Conservation (phyloP, 2,888 invertebrate species). For the Exocentrus adspersus region DNA sequence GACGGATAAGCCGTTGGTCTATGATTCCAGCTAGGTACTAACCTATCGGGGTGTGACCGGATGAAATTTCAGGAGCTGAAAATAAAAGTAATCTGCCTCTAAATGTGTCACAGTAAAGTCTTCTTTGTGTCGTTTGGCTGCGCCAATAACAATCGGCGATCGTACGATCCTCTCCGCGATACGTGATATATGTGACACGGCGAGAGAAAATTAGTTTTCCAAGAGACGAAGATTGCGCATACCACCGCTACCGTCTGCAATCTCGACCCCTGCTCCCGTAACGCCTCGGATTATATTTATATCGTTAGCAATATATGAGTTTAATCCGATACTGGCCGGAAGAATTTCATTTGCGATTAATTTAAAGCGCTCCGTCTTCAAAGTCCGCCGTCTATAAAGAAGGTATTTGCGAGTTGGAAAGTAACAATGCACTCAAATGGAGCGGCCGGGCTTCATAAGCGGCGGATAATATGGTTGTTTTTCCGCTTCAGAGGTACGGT, state of each 20-base stretch:
- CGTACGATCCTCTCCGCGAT: conserved; percentile 53
- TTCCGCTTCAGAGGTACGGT: conserved; percentile 57
- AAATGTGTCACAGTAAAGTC: conserved; percentile 66
- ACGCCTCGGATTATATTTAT: conserved; percentile 26
- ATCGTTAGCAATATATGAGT: conserved; percentile 39
- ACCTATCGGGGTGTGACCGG: conserved; percentile 40
- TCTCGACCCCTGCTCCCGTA: conserved; percentile 12
- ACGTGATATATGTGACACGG: conserved; percentile 65
- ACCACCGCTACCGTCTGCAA: conserved; percentile 38
- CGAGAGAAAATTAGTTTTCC: conserved; percentile 63
- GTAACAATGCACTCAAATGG: conserved; percentile 56
- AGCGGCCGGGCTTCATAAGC: conserved; percentile 55
- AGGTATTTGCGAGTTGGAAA: conserved; percentile 53
- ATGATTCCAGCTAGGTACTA: conserved; percentile 40
- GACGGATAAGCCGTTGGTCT: too few species aligned
- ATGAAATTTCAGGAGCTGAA: conserved; percentile 48
- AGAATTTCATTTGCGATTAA: conserved; percentile 62
- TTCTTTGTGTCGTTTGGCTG: conserved; percentile 63
- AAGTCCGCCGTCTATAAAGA: conserved; percentile 47
- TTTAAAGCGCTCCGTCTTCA: conserved; percentile 56
- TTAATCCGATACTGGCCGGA: conserved; percentile 54
- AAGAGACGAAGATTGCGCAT: conserved; percentile 50
- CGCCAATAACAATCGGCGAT: conserved; percentile 61
- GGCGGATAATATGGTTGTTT: conserved; percentile 62
- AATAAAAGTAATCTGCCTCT: conserved; percentile 65